These are phyloP conservation scores for Cardinalis cardinalis DNA, from an alignment of 2,113 vertebrate species.

Conservation along the genomic window DNA sequence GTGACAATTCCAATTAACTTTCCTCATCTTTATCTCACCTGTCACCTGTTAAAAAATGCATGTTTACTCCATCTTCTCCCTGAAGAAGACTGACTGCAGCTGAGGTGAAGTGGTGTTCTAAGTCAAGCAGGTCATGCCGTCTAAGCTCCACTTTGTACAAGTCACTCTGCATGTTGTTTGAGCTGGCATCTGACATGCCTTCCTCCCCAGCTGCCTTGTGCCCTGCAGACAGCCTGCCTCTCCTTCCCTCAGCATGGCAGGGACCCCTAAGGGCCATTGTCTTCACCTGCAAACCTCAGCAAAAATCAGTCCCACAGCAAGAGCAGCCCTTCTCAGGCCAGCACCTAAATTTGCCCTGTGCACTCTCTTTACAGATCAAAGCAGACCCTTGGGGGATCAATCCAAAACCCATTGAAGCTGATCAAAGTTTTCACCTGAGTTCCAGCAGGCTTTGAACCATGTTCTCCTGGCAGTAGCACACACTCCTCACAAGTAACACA, in stretches of 20 bases:
- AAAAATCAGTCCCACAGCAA: background rate
- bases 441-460: background rate
- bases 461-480: background rate
- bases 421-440: background rate
- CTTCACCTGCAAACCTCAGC: background rate
- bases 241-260: background rate
- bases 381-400: background rate
- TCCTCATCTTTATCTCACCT: background rate
- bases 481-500: background rate
- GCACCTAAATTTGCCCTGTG: background rate
- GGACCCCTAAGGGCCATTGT: background rate
- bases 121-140: background rate
- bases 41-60: background rate
- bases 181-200: background rate
- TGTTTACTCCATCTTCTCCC: background rate
- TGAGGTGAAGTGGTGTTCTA: background rate
- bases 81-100: background rate
- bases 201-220: background rate
- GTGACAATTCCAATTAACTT: slow-evolving; percentile 32
- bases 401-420: background rate
- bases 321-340: background rate
- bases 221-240: background rate
- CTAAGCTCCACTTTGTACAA: background rate
- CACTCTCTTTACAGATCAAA: background rate
- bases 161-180: background rate